Evolutionary conservation across 2,888 invertebrate genomes (phyloP), one percentile per base, ranked within the genome.

Genomic region (Rhaphigaster nebulosa): DNA sequence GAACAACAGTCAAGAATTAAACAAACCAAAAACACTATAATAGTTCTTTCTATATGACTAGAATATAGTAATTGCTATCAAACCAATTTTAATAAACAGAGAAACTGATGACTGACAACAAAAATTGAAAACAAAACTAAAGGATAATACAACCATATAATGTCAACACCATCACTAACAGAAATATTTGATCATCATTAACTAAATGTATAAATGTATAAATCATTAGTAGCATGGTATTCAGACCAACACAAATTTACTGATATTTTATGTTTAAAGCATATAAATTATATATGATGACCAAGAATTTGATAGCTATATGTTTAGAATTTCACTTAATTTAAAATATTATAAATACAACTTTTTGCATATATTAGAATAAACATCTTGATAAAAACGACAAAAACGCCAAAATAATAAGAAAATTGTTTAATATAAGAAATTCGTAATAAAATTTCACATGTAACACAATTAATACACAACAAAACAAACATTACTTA

Each of bases 401-500:
- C 29, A 65, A 70, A 29, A 70, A 15, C 34, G 0, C 13, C 29
- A 29, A 29, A 65, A 65, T 29, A 65, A 29, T n/a, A 29, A 15
- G 29, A 65, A 65, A 29, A 13, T 70, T 38, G 34, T 65, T 15
- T 70, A 20, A 34, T 20, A 34, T 20, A 5, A 3, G 34, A 70
- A 20, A 70, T 34, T 70, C 34, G 29, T 29, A 29, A 29, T 6
- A 29, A 65, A n/a, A 29, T 13, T 29, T 29, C 70, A 70, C 70
- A 70, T 70, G 34, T 20, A 70, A 20, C 29, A 70, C 70, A 34
- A 70, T 34, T 34, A 34, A 18, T 70, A 34, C 15, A 34, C 5
- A 84, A 45, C 84, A 84, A 45, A 84, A 84, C 45, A 84, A 84
- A 45, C 45, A 84, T 41, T n/a, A 84, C 84, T 84, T 45, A 84